Conservation (phyloP, 2,113 vertebrate species). For the Gavialis gangeticus region DNA sequence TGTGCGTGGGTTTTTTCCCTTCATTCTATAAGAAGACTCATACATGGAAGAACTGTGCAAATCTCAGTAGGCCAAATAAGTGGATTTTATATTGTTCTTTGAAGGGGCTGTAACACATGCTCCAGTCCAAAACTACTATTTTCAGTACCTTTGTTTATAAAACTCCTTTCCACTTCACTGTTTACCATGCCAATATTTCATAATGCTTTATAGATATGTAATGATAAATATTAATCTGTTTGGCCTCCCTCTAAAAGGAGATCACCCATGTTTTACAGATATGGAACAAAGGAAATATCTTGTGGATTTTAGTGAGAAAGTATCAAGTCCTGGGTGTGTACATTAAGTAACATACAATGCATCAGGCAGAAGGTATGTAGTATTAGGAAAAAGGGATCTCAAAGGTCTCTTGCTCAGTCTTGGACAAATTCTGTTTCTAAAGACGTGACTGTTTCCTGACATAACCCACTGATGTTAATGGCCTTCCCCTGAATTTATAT, state of each 20-base stretch:
- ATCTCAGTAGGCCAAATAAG: not conserved
- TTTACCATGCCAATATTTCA: not conserved
- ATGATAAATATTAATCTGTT: accelerated
- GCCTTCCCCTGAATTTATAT: not conserved
- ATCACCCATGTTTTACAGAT: not conserved
- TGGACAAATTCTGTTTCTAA: not conserved
- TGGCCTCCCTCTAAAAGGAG: not conserved
- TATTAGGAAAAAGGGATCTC: not conserved
- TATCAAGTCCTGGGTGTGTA: not conserved
- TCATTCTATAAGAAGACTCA: not conserved
- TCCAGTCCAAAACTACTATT: not conserved
- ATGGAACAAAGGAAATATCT: not conserved
- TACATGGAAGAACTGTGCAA: not conserved
- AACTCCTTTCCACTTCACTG: not conserved
- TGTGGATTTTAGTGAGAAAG: not conserved
- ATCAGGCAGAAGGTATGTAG: not conserved
- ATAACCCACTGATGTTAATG: not conserved
- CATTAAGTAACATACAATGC: not conserved
- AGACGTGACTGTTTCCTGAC: not conserved
- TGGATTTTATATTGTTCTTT: not conserved
- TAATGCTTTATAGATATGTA: not conserved
- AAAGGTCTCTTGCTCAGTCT: not conserved
- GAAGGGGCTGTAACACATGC: not conserved
- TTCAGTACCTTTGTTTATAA: not conserved
- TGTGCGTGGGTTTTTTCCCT: not conserved